Conservation (phyloP, 2,797 vertebrate species). For the Hemitrygon akajei region DNA sequence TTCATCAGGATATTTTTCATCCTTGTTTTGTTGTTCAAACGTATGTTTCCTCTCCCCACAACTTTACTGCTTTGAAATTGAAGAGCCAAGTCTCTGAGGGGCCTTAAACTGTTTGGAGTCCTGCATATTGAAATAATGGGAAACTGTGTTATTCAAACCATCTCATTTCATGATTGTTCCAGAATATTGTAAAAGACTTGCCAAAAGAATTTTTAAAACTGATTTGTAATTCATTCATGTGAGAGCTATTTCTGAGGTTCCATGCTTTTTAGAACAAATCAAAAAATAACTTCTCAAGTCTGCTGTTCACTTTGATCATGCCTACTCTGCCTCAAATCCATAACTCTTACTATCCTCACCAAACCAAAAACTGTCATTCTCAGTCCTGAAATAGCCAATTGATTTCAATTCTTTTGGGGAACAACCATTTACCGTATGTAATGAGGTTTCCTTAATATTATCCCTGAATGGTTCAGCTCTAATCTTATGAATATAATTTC, state of each 20-base stretch:
- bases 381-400: background rate
- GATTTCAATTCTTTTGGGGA: background rate
- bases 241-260: background rate
- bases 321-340: background rate
- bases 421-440: background rate
- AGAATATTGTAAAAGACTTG: constrained; percentile 10
- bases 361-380: background rate
- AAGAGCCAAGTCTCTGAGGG: background rate
- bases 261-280: background rate
- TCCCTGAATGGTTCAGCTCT: background rate
- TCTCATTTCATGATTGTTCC: background rate
- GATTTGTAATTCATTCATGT: background rate
- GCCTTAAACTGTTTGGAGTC: background rate
- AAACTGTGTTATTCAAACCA: background rate
- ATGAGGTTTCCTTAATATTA: background rate
- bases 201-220: background rate
- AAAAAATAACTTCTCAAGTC: background rate
- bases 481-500: background rate
- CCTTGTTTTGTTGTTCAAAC: constrained; percentile 18
- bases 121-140: background rate
- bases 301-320: background rate
- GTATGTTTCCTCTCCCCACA: background rate
- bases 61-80: constrained; percentile 18
- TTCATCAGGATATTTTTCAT: constrained; percentile 28
- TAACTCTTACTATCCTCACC: too few species aligned